A percentile compares a stretch with the other conserved stretches of the same genome.
These are phyloP conservation scores for Tamias sibiricus DNA, from an alignment of 2,113 vertebrate genomes.

Conservation along the genomic window DNA sequence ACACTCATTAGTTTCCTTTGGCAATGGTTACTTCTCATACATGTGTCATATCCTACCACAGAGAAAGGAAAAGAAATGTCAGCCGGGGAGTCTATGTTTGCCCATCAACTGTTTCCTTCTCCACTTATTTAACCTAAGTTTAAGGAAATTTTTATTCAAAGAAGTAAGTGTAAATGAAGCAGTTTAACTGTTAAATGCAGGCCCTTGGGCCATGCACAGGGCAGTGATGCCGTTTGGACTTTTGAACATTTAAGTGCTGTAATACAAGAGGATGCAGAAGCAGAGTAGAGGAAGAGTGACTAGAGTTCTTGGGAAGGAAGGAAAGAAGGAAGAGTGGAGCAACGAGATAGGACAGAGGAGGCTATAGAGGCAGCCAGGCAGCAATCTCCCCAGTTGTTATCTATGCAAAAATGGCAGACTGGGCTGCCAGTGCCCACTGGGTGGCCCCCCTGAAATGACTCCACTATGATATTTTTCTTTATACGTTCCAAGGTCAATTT, in stretches of 20 bases:
- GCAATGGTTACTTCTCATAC: constrained; percentile 13
- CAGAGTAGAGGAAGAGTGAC: neutral
- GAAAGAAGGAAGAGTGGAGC: neutral
- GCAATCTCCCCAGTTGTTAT: fast-evolving
- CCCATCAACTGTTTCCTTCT: neutral
- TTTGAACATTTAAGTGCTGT: neutral
- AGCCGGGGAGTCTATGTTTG: neutral
- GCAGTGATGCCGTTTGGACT: neutral
- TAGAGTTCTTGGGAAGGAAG: neutral
- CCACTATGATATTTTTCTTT: neutral
- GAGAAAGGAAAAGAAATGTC: neutral
- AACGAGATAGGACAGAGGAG: neutral
- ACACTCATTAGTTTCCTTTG: constrained; percentile 54
- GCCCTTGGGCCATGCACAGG: neutral
- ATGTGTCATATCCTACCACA: constrained; percentile 28
- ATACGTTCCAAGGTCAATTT: neutral
- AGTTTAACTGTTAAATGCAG: neutral
- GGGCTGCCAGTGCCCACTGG: fast-evolving
- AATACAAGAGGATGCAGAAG: neutral
- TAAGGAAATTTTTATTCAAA: neutral
- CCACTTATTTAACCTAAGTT: neutral
- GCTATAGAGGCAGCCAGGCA: fast-evolving
- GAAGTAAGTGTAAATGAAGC: neutral
- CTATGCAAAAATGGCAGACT: too few species aligned
- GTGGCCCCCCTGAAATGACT: neutral